phyloP scores from a whole-genome alignment of 2,888 invertebrate genomes.

The Epinotia bilunana region DNA sequence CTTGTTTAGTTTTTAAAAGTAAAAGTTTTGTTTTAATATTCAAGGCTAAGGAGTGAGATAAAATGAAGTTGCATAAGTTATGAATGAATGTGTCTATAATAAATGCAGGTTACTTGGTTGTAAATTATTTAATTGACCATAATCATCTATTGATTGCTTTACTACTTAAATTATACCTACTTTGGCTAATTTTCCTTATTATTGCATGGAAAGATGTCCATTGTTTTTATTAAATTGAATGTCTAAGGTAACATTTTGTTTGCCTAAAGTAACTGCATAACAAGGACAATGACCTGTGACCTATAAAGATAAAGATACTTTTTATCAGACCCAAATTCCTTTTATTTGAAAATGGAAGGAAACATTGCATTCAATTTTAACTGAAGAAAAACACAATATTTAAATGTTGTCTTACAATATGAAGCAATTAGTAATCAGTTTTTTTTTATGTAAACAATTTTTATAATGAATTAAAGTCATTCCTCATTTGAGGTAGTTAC shows the following conservation, averaged over 20 bases:
- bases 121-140: conserved; percentile 8
- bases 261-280: too few relatives aligned
- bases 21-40: background rate
- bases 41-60: conserved; percentile 12
- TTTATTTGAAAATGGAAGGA: too few relatives aligned
- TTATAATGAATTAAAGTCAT: too few relatives aligned
- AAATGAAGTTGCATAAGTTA: conserved; percentile 18
- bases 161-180: background rate
- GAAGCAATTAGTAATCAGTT: too few relatives aligned
- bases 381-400: too few relatives aligned
- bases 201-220: background rate
- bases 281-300: too few relatives aligned
- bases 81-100: background rate
- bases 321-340: too few relatives aligned
- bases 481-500: too few relatives aligned
- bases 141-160: conserved; percentile 1
- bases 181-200: background rate
- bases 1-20: background rate
- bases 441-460: too few relatives aligned
- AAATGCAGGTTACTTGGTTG: background rate
- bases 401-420: too few relatives aligned
- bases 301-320: too few relatives aligned
- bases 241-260: background rate
- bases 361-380: too few relatives aligned
- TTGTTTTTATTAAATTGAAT: background rate